phyloP scores from a whole-genome alignment of 2,888 invertebrate genomes.

The Polydesmus complanatus region DNA sequence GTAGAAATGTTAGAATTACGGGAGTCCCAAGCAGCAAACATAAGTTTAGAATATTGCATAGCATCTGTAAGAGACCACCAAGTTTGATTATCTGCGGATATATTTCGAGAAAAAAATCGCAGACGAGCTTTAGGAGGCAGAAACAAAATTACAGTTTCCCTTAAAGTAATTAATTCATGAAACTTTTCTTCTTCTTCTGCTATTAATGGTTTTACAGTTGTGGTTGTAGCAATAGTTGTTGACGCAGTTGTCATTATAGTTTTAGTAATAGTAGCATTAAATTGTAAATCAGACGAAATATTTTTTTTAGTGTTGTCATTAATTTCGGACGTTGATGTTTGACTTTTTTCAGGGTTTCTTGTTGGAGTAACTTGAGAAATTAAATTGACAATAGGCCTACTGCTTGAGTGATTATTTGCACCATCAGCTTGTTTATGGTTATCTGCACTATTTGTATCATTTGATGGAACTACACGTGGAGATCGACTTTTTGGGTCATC shows the following conservation, averaged over 20 bases:
- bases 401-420: too few relatives aligned
- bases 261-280: too few relatives aligned
- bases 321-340: background rate
- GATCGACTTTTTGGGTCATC: too few relatives aligned
- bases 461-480: too few relatives aligned
- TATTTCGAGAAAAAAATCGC: background rate
- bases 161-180: background rate
- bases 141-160: background rate
- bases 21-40: constrained; percentile 6
- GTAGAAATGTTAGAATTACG: background rate
- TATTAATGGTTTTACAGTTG: background rate
- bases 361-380: too few relatives aligned
- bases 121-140: constrained; percentile 1
- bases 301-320: too few relatives aligned
- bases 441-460: too few relatives aligned
- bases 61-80: background rate
- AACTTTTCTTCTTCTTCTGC: background rate
- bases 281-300: too few relatives aligned
- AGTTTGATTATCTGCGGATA: background rate
- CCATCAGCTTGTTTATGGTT: too few relatives aligned
- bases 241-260: too few relatives aligned
- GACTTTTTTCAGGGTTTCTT: background rate
- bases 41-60: background rate
- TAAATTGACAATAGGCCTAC: too few relatives aligned
- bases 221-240: background rate